Conservation (phyloP, 2,888 invertebrate genomes). For the Dysmachus trigonus region DNA sequence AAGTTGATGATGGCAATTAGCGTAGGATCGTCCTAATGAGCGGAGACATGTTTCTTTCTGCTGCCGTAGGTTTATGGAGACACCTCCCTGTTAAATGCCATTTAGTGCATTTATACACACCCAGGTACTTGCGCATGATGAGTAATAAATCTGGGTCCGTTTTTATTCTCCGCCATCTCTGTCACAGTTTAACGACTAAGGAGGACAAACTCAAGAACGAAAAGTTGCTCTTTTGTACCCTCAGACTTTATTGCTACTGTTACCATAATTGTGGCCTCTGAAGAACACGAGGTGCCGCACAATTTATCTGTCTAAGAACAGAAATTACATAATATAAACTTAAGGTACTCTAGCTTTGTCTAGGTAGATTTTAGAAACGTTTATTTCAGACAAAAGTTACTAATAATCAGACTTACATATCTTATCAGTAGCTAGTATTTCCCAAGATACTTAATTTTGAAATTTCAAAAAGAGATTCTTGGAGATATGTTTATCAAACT, state of each 20-base stretch:
- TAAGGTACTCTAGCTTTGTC: neutral
- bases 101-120: neutral
- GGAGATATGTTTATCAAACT: too few species aligned
- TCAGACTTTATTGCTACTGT: neutral
- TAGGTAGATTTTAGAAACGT: too few species aligned
- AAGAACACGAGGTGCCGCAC: neutral
- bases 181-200: neutral
- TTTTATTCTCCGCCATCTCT: neutral
- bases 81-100: neutral
- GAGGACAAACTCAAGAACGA: neutral
- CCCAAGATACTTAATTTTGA: too few species aligned
- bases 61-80: conserved; percentile 5
- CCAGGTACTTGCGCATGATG: neutral
- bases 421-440: too few species aligned
- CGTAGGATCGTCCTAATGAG: conserved; percentile 46
- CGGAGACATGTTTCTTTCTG: conserved; percentile 11
- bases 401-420: too few species aligned
- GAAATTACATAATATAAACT: neutral
- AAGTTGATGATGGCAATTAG: conserved; percentile 43
- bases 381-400: too few species aligned
- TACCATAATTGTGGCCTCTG: neutral
- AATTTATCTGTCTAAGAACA: neutral
- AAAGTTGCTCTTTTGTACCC: neutral
- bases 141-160: conserved; percentile 1
- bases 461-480: too few species aligned